These are phyloP conservation scores for Syrphus vitripennis DNA, from an alignment of 2,888 invertebrate species.

Conservation along the genomic window DNA sequence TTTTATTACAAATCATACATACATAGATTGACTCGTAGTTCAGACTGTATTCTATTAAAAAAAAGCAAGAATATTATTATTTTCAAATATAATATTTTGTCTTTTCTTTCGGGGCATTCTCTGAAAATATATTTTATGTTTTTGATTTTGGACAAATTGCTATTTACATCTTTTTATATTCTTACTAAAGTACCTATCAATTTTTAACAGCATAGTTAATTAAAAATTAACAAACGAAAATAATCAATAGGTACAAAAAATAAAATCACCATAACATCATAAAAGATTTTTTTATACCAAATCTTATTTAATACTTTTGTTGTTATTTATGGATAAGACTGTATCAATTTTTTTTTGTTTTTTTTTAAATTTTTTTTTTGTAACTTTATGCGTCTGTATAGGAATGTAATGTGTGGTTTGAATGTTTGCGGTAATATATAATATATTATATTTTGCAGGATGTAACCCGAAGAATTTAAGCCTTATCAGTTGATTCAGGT, in stretches of 20 bases:
- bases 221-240: not conserved
- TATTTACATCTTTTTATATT: conserved; percentile 55
- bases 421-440: conserved; percentile 50
- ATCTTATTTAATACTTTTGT: conserved; percentile 47
- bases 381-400: conserved; percentile 26
- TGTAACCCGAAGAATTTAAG: conserved; percentile 60
- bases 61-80: not conserved
- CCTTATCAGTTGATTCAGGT: conserved; percentile 63
- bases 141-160: conserved; percentile 41
- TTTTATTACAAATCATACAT: too few species aligned
- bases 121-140: not conserved
- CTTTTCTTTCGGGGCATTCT: conserved; percentile 45
- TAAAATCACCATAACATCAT: not conserved
- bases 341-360: conserved; percentile 41
- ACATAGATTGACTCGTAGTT: conserved; percentile 4
- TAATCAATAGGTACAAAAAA: too few species aligned
- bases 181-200: conserved; percentile 28
- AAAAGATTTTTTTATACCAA: not conserved
- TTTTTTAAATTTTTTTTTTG: not conserved
- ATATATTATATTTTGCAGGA: conserved; percentile 74
- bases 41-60: conserved; percentile 1
- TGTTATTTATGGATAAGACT: conserved; percentile 64
- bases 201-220: not conserved
- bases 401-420: conserved; percentile 72
- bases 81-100: not conserved